Base-by-base conservation (phyloP, 2,113 vertebrate genomes). In the Mobula birostris region DNA sequence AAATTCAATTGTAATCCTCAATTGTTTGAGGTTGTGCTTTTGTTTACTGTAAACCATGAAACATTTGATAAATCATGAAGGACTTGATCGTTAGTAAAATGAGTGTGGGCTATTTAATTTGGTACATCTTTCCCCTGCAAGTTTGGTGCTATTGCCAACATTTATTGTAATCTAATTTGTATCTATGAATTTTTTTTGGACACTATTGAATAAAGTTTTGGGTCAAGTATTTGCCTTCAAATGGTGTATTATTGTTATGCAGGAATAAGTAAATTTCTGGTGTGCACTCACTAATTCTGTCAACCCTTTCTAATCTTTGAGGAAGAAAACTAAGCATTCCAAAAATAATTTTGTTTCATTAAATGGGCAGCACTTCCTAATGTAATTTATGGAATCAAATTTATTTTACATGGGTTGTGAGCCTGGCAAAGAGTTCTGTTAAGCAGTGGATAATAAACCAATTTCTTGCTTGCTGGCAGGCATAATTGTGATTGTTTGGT, bases 11-110 rank as follows among this genome's bases (percentile, higher is more conserved):
- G 21, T 48, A 66, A 68, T 74, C 91, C 91, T 93, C 91, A 91
- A 85, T 56, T 92, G 66, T 72, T 90, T 56, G 91, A 93, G 85
- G 85, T 32, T 32, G 29, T 88, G 85, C 58, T 66, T 68, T 74
- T 93, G 91, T 48, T 76, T 76, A 93, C 40, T 93, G 91, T 93
- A 68, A 76, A 93, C 68, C 70, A 74, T 93, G 19, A 48, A 93
- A 70, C 21, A 74, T 21, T 93, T 93, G 68, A 93, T 74, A 93
- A 76, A 93, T 93, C 91, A 93, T 93, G 91, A 93, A 93, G 91
- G 91, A 93, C 21, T 29, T 56, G 56, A 8, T 48, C 56, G 32
- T 27, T 36, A 56, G 68, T 74, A 76, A 93, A 74, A 93, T 93
- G 36, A 93, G 11, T 56, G 40, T 93, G 70, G 68, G 56, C 40